Evolutionary conservation across 2,888 invertebrate species (phyloP).

Genomic region (Caenorhabditis plicata): DNA sequence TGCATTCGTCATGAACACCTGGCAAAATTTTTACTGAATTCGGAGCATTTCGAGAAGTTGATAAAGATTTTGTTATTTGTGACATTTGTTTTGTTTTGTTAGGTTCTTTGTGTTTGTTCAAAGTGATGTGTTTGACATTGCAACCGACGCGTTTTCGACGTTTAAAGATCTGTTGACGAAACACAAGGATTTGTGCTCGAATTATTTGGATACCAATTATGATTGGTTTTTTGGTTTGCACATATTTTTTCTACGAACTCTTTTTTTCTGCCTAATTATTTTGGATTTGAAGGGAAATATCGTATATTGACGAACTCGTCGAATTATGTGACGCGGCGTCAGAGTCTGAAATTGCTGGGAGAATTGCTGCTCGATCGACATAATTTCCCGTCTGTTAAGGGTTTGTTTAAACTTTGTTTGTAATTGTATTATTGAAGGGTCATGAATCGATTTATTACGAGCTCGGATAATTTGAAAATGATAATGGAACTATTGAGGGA

Average conservation of each 20-base stretch:
- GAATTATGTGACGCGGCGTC: slow-evolving; percentile 97
- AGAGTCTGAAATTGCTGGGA: slow-evolving; percentile 93
- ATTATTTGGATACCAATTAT: slow-evolving; percentile 97
- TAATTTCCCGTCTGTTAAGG: slow-evolving; percentile 77
- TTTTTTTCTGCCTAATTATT: not conserved
- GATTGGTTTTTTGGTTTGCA: slow-evolving; percentile 86
- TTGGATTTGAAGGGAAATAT: slow-evolving; percentile 77
- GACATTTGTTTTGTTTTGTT: no score
- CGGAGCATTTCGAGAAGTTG: slow-evolving; percentile 90
- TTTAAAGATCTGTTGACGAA: slow-evolving; percentile 80
- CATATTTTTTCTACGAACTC: not conserved
- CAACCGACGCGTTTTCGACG: slow-evolving; percentile 99
- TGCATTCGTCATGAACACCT: slow-evolving; percentile 96
- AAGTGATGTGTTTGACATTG: slow-evolving; percentile 88
- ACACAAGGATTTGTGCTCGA: slow-evolving; percentile 82
- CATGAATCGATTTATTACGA: slow-evolving; percentile 77
- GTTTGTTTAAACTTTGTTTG: not conserved
- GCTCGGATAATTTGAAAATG: slow-evolving; percentile 94
- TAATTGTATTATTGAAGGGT: slow-evolving; percentile 73
- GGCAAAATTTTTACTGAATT: slow-evolving; percentile 95
- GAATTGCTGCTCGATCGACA: slow-evolving; percentile 95
- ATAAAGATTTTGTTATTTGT: not conserved
- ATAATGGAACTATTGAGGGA: slow-evolving; percentile 99
- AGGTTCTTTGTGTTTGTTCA: slow-evolving; percentile 90
- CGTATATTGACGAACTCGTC: slow-evolving; percentile 95